A percentile compares a stretch with the other conserved stretches of the same genome.
These are phyloP conservation scores for Motacilla alba DNA, from an alignment of 2,113 vertebrate genomes.

Conservation along the genomic window DNA sequence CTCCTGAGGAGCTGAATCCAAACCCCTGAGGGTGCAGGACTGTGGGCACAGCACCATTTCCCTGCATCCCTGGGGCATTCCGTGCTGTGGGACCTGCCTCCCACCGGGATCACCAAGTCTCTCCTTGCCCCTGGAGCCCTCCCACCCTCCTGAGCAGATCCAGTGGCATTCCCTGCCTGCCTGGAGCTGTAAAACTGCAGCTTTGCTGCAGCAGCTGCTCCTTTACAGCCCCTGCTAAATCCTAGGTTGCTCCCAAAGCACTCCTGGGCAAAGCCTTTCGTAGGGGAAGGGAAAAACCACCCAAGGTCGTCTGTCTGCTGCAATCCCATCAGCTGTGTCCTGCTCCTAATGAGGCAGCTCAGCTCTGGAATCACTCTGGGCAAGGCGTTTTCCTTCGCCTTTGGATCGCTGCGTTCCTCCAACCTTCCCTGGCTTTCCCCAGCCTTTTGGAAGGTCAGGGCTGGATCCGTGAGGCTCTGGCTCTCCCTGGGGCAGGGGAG, in stretches of 20 bases:
- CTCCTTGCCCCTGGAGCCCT: rapidly evolving
- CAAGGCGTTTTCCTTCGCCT: neutral
- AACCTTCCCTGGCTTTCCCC: neutral
- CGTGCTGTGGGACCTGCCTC: neutral
- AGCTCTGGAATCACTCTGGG: neutral
- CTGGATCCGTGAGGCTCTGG: neutral
- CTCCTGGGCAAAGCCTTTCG: neutral
- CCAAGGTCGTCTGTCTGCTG: neutral
- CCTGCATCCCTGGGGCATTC: neutral
- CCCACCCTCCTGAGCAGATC: neutral
- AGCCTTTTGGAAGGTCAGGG: neutral
- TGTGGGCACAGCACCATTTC: neutral
- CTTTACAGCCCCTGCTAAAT: neutral
- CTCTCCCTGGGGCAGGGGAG: neutral
- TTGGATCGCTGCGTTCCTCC: neutral
- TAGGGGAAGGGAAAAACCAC: neutral
- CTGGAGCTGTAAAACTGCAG: neutral
- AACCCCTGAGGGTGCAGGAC: neutral
- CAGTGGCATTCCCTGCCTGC: rapidly evolving
- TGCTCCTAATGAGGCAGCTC: neutral
- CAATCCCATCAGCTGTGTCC: neutral
- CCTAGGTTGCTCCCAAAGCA: neutral
- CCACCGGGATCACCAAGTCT: neutral
- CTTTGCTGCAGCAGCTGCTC: neutral
- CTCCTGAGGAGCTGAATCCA: neutral